phyloP scores from a whole-genome alignment of 2,113 vertebrate species.

The Sphaerodactylus townsendi region DNA sequence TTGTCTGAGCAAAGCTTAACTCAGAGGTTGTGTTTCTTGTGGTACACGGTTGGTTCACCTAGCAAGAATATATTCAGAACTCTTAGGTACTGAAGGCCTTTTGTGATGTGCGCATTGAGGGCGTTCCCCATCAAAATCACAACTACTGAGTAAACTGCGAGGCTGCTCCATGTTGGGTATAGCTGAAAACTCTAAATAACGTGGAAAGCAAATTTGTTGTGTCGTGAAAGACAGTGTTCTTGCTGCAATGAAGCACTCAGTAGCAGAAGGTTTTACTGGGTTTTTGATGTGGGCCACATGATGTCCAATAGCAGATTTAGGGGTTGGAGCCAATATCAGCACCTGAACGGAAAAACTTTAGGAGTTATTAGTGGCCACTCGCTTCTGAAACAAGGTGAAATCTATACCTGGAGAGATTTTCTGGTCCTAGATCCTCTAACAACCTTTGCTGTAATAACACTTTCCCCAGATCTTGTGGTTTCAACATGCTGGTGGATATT shows the following conservation, averaged over 20 bases:
- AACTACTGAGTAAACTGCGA: background rate
- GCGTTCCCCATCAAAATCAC: background rate
- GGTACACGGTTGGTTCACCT: too few relatives aligned
- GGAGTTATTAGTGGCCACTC: background rate
- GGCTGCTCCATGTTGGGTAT: background rate
- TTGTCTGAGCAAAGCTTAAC: background rate
- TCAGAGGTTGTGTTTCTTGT: background rate
- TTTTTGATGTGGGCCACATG: background rate
- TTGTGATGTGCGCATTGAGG: background rate
- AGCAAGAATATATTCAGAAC: background rate
- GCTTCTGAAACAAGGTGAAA: background rate
- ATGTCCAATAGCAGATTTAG: background rate
- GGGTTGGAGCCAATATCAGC: background rate
- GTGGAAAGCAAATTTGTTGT: background rate
- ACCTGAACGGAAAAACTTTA: background rate
- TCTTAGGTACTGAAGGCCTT: background rate
- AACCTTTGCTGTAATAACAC: background rate
- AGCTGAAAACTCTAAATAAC: background rate
- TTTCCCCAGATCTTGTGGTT: background rate
- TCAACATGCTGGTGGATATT: background rate
- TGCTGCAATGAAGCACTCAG: background rate
- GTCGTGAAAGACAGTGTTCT: background rate
- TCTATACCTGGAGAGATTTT: background rate
- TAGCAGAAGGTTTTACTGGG: background rate
- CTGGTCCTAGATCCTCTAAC: too few relatives aligned